Percentiles rank a stretch among this genome's conserved stretches.
Conservation (phyloP, 2,797 vertebrate genomes). For the Neopelma chrysocephalum region DNA sequence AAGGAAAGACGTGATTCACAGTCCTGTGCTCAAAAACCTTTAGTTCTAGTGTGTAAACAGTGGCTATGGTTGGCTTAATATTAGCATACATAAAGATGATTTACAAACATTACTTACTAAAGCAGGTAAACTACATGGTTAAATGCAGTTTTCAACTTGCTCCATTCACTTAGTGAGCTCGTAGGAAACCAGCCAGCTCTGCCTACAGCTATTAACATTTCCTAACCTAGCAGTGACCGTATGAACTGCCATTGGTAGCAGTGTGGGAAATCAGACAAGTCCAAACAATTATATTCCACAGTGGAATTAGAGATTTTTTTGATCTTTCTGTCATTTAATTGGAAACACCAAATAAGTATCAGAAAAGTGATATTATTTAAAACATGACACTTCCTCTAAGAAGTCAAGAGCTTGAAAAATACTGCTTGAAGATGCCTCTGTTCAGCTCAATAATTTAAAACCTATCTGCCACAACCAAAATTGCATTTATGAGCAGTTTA, state of each 20-base stretch:
- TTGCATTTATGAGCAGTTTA: not conserved
- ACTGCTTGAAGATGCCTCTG: not conserved
- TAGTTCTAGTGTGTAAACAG: not conserved
- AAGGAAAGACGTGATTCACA: not conserved
- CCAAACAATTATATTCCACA: not conserved
- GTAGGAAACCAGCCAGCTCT: not conserved
- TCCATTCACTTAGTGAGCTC: not conserved
- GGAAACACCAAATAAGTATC: not conserved
- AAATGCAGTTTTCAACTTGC: not conserved
- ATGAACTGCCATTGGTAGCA: rapidly evolving
- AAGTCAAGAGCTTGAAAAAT: not conserved
- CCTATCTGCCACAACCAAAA: not conserved
- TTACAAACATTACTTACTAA: not conserved
- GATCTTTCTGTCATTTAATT: not conserved
- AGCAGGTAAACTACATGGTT: not conserved
- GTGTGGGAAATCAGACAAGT: not conserved
- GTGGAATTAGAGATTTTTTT: not conserved
- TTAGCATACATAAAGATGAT: not conserved
- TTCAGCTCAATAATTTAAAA: not conserved
- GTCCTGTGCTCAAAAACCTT: not conserved
- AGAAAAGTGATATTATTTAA: not conserved
- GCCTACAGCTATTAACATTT: not conserved
- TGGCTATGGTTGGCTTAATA: not conserved
- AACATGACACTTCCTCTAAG: not conserved
- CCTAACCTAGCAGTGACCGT: not conserved